phyloP scores from a whole-genome alignment of 2,113 vertebrate genomes.

The Varanus salvator region DNA sequence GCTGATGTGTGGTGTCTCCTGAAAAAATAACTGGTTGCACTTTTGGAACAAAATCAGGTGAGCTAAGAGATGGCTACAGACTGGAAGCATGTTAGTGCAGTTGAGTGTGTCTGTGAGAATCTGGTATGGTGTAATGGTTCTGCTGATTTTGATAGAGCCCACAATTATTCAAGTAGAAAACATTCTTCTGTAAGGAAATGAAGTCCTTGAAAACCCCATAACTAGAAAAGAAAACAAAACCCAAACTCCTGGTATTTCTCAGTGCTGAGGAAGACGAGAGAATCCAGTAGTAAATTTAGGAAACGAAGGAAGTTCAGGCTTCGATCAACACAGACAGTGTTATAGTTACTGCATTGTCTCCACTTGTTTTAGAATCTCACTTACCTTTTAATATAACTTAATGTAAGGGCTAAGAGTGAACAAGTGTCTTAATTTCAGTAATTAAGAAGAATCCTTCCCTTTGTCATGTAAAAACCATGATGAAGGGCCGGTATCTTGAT shows the following conservation, averaged over 20 bases:
- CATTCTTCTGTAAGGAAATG: not conserved
- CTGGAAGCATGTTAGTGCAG: not conserved
- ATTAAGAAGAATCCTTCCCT: constrained; percentile 6
- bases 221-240: not conserved
- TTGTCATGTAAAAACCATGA: not conserved
- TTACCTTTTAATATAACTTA: constrained; percentile 1
- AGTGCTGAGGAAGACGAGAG: not conserved
- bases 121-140: not conserved
- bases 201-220: not conserved
- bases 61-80: not conserved
- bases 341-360: not conserved
- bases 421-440: constrained; percentile 22
- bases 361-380: not conserved
- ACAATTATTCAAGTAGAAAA: not conserved
- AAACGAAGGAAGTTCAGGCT: not conserved
- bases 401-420: constrained; percentile 5
- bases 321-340: not conserved
- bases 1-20: too few species aligned
- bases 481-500: not conserved
- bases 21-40: not conserved
- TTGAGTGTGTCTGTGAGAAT: not conserved
- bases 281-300: not conserved
- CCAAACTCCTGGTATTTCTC: not conserved
- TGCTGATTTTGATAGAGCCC: not conserved
- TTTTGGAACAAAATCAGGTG: not conserved